Evolutionary conservation across 2,113 vertebrate genomes (phyloP).

Genomic region (Nesoenas mayeri): DNA sequence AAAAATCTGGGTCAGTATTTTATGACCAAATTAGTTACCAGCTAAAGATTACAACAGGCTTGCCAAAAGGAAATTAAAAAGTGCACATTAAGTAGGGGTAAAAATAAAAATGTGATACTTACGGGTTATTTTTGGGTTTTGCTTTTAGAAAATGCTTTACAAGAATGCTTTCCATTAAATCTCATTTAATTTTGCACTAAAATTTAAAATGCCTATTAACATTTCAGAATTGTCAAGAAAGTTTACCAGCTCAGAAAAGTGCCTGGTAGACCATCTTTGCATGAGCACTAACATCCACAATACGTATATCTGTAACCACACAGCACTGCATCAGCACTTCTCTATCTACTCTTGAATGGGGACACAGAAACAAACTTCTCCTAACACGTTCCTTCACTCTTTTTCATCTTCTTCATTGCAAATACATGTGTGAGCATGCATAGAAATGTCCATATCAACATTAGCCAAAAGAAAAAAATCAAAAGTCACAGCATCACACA

Average conservation of each 20-base stretch:
- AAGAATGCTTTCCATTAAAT: not conserved
- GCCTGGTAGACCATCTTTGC: not conserved
- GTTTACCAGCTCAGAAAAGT: not conserved
- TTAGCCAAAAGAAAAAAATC: not conserved
- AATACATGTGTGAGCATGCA: accelerated
- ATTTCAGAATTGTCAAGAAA: not conserved
- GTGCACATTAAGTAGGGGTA: not conserved
- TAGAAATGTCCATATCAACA: no score
- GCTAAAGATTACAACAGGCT: constrained; percentile 29
- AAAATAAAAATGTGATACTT: constrained; percentile 31
- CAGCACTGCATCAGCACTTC: not conserved
- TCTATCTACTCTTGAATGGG: accelerated
- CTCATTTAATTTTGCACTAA: not conserved
- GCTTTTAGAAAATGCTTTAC: not conserved
- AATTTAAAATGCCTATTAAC: not conserved
- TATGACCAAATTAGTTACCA: constrained; percentile 50
- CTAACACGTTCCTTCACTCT: not conserved
- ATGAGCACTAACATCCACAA: not conserved
- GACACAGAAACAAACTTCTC: not conserved
- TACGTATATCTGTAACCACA: not conserved
- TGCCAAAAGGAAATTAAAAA: constrained; percentile 58
- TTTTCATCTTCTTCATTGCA: not conserved
- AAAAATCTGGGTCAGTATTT: constrained; percentile 64
- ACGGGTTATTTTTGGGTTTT: not conserved
- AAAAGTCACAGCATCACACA: not conserved